Evolutionary conservation across 2,113 vertebrate genomes (phyloP).

Genomic region (Carassius auratus): DNA sequence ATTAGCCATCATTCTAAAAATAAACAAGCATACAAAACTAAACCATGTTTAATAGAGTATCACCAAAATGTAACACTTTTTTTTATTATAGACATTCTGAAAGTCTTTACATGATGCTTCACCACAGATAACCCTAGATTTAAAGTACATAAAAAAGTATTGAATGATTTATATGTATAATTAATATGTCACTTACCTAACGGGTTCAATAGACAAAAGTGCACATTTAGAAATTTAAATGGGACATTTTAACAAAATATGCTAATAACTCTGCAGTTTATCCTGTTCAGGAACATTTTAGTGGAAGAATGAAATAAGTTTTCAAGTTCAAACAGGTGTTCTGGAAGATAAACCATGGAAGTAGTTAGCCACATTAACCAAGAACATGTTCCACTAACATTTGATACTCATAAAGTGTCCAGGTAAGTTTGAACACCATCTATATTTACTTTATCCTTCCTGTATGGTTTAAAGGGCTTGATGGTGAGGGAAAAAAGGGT

Average conservation of each 20-base stretch:
- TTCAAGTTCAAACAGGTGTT: not conserved
- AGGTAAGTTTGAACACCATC: not conserved
- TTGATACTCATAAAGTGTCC: not conserved
- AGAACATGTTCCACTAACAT: not conserved
- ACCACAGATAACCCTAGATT: not conserved
- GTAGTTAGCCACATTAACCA: not conserved
- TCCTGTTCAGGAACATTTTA: not conserved
- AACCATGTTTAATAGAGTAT: not conserved
- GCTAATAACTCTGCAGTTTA: not conserved
- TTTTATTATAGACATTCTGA: not conserved
- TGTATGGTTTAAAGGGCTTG: no score
- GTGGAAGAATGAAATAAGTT: not conserved
- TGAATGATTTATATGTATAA: not conserved
- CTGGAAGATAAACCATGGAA: not conserved
- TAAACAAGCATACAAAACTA: not conserved
- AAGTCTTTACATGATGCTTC: not conserved
- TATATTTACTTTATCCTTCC: no score
- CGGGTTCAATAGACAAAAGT: not conserved
- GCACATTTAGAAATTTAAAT: not conserved
- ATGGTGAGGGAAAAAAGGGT: no score
- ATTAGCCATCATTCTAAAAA: not conserved
- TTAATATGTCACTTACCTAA: not conserved
- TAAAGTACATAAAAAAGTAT: not conserved
- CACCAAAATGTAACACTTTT: not conserved
- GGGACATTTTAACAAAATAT: not conserved